These are phyloP conservation scores for Lasiurus borealis DNA, from an alignment of 2,113 vertebrate genomes.

Conservation along the genomic window DNA sequence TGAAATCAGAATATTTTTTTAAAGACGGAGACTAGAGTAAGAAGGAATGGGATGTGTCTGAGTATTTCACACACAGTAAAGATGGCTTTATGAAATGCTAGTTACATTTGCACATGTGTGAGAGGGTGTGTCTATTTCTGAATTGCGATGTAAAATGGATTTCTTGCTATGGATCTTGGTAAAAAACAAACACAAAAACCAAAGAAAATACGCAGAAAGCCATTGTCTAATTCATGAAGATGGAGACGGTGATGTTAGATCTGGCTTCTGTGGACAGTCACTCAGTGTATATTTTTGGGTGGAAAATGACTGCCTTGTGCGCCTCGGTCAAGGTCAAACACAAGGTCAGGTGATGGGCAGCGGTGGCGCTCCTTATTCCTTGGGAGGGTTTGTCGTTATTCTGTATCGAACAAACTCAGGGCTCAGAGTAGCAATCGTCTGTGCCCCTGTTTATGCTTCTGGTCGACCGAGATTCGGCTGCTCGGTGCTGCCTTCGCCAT, in stretches of 20 bases:
- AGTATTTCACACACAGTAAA: neutral
- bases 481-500: neutral
- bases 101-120: neutral
- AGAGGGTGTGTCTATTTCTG: neutral
- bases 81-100: constrained; percentile 12
- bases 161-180: neutral
- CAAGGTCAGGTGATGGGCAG: neutral
- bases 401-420: neutral
- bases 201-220: constrained; percentile 9
- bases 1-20: constrained; percentile 4
- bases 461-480: neutral
- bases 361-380: neutral
- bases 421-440: neutral
- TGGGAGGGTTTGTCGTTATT: neutral
- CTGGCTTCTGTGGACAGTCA: neutral
- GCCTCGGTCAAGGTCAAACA: constrained; percentile 26
- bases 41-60: constrained; percentile 25
- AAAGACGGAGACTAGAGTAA: neutral
- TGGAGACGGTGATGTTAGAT: neutral
- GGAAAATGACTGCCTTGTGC: neutral
- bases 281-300: neutral
- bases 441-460: neutral
- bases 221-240: neutral
- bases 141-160: constrained; percentile 8
- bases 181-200: neutral